Base-by-base conservation (phyloP, 2,797 vertebrate genomes). In the Epinephelus malabaricus region DNA sequence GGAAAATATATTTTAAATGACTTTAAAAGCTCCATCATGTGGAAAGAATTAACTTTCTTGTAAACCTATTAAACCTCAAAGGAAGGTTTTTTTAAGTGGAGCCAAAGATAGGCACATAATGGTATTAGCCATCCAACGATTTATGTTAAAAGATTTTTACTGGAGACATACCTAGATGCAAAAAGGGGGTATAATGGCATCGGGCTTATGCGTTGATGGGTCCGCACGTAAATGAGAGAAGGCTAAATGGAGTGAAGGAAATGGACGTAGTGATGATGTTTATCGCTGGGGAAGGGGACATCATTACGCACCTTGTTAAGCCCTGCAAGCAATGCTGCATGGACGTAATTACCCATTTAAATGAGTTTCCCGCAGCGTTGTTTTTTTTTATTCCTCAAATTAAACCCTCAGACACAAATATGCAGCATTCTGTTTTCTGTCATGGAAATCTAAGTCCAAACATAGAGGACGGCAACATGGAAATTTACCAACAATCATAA, bases 281-380 rank as follows among this genome's bases (percentile, higher is more conserved):
- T 88, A 93, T 93, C 60, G 64, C 84, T 15, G 80, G 82, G 77
- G 85, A 90, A 92, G 79, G 81, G 85, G 80, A 92, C 94, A 91
- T 94, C 90, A 93, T 94, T 92, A 94, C 51, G 91, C 88, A 94
- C 90, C 91, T 93, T 95, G 91, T 94, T 93, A 93, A 93, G 54
- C 89, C 88, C 90, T 73, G 85, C 90, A 85, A 92, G 92, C 84
- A 78, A 86, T 78, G 87, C 86, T 80, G 86, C 75, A 27, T 87
- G 75, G 79, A 86, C 55, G 55, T 91, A 89, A 94, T 93, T 92
- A 93, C 86, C 89, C 92, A 89, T 94, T 93, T 89, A 93, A 92
- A 93, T 93, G 85, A 93, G 87, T 88, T 93, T 94, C 88, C 87
- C 23, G 70, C 63, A 59, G 84, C 50, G 43, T 77, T 89, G 61